Evolutionary conservation across 2,888 invertebrate genomes (phyloP), one percentile per base, ranked within the genome.

Genomic region (Erebia epiphron): DNA sequence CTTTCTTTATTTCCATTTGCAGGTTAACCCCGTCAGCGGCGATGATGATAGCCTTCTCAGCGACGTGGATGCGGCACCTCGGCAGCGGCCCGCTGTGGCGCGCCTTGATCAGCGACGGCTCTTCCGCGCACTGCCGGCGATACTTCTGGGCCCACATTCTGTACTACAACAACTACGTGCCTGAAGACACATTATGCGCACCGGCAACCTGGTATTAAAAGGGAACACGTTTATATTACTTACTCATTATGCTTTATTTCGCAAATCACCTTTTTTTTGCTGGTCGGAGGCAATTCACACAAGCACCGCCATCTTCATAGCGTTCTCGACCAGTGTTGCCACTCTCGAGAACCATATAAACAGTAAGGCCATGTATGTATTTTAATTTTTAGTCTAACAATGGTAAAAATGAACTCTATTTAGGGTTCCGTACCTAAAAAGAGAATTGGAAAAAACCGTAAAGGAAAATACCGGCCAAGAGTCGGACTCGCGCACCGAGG

Each of bases 111-210:
- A 85, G 87, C 73, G 77, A 66, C 10, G 77, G 77, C 7, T 89
- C 91, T 74, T 77, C 86, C 0, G 26, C n/a, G 1, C 86, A 86
- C 50, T 93, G 93, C 74, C 76, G 89, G 0, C 80, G 76, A 13
- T 88, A 88, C 82, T 93, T 90, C 89, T 93, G 93, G 93, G 82
- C 90, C 0, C 91, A 93, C 73, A 50, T 92, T 14, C 79, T 93
- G 2, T 92, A 86, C 71, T 60, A 91, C 79, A 91, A 93, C 79
- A 92, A 92, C 78, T 90, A 91, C 69, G 74, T 90, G 56, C 85
- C 85, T 9, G 79, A 82, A 0, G 86, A 91, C 63, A 79, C 81
- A 0, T 73, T 74, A 18, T 90, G 91, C 68, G 75, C 81, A 60
- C 82, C 86, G 11, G 88, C 87, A 73, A 83, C 89, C 9, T 92